Conservation (phyloP, 2,888 invertebrate species). For the Cerastoderma edule region DNA sequence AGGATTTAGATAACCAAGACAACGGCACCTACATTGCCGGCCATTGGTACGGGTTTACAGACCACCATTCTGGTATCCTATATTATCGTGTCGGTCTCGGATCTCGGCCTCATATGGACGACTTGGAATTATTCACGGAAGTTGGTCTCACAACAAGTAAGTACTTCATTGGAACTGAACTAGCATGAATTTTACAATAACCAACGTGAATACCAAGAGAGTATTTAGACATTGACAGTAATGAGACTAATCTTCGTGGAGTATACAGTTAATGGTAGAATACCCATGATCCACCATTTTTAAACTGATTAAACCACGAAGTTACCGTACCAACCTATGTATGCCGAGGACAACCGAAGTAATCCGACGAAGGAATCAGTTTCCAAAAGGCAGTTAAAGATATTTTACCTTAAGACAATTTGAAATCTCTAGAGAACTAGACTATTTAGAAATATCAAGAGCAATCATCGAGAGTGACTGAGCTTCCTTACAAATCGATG, state of each 20-base stretch:
- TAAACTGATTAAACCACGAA: neutral
- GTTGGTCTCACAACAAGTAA: constrained; percentile 56
- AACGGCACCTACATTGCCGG: constrained; percentile 25
- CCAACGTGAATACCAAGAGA: neutral
- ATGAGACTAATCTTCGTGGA: too few species aligned
- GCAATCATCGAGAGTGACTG: too few species aligned
- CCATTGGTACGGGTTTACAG: constrained; percentile 44
- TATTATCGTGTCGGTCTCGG: neutral
- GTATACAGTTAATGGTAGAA: too few species aligned
- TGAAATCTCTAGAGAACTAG: too few species aligned
- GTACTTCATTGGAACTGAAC: neutral
- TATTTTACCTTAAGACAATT: too few species aligned
- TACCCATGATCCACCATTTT: too few species aligned
- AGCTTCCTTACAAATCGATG: too few species aligned
- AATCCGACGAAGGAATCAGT: too few species aligned
- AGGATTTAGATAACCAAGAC: neutral
- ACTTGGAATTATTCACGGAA: neutral
- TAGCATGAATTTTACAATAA: neutral
- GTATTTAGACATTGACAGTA: neutral
- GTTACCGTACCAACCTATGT: neutral
- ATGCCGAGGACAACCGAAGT: too few species aligned
- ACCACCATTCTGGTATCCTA: constrained; percentile 45
- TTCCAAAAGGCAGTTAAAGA: too few species aligned
- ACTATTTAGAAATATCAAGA: too few species aligned
- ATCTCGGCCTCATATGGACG: neutral